Evolutionary conservation across 2,797 vertebrate genomes (phyloP), one percentile per base, ranked within the genome.

Genomic region (Sphenodon punctatus): DNA sequence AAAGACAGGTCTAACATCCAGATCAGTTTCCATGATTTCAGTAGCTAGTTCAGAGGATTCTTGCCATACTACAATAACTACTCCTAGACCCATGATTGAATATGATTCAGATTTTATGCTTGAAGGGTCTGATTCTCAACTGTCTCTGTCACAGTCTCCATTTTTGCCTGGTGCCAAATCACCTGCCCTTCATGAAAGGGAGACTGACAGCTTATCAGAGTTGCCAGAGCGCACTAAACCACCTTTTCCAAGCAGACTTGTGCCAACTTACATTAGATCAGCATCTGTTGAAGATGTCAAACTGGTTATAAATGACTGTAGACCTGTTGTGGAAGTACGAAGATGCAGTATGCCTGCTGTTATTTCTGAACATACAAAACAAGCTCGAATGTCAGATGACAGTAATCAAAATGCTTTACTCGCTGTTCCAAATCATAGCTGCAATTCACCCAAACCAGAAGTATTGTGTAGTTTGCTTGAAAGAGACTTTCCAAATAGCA

Each of bases 1-100:
- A 73, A 97, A 97, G 81, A 93, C 94, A 3, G 96, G 96, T 56
- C 95, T 98, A 77, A 98, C 97, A 91, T 99, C 98, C 67, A 95
- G 98, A 88, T 99, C 98, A 0, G 92, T 98, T 68, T 99, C 98
- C 10, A 86, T 99, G 94, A 93, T 98, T 84, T 99, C 98, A 1
- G 96, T 99, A 32, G 97, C 97, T 3, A 99, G 98, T 92, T 99
- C 98, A 9, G 98, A 99, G 89, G 99, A 99, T 88, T 99, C 98
- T 8, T 98, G 97, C 85, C 97, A 97, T 78, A 96, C 97, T 3
- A 95, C 96, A 2, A 93, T 96, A 17, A 95, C 97, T 56, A 98
- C 98, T 0, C 98, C 98, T 69, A 96, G 96, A 90, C 97, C 97
- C 51, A 66, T 85, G 46, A 55, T 64, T 0, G 98, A 99, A 15